Conservation (phyloP, 2,113 vertebrate species). For the Nicator chloris region DNA sequence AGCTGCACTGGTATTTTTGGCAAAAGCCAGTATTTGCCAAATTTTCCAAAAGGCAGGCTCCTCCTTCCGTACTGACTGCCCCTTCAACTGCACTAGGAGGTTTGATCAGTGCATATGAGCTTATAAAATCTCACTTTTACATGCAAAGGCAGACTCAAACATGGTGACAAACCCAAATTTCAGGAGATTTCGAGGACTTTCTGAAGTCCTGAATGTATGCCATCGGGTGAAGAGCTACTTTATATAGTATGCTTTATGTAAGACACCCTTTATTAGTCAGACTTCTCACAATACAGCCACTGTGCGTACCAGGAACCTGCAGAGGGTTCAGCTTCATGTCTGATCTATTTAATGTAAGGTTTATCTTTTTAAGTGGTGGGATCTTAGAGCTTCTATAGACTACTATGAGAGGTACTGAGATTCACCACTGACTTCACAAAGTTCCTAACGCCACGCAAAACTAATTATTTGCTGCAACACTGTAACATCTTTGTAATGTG, state of each 20-base stretch:
- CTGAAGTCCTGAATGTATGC: neutral
- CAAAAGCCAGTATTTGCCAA: neutral
- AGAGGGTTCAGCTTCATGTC: neutral
- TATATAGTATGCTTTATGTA: conserved; percentile 29
- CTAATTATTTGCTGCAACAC: neutral
- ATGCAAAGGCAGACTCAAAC: neutral
- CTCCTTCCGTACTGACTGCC: neutral
- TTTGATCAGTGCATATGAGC: rapidly evolving
- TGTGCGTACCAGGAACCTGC: neutral
- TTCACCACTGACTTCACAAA: neutral
- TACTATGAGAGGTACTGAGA: neutral
- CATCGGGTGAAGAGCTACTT: neutral
- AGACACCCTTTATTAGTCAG: conserved; percentile 35
- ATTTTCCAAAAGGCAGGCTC: neutral
- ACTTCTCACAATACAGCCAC: conserved; percentile 6
- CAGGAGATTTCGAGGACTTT: neutral
- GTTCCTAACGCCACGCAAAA: neutral
- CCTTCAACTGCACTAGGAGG: neutral
- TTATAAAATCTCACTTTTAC: neutral
- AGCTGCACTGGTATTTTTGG: neutral
- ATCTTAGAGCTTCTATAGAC: neutral
- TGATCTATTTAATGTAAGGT: neutral
- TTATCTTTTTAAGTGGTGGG: neutral
- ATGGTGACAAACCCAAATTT: neutral
- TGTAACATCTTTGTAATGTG: neutral